phyloP scores from a whole-genome alignment of 2,888 invertebrate genomes.

The Drosophila greeni region DNA sequence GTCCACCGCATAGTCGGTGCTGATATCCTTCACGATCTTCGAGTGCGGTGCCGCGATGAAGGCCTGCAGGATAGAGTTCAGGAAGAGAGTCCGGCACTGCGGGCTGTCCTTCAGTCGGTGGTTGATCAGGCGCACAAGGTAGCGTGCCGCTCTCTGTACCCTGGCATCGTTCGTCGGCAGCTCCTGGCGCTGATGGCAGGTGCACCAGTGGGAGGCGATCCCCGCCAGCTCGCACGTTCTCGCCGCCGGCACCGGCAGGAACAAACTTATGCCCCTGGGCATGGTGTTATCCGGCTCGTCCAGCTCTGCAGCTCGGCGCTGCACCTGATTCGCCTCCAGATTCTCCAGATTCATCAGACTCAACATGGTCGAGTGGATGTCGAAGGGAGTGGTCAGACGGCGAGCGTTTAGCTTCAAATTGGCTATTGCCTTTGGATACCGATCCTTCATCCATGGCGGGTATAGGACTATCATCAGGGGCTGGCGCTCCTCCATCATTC shows the following conservation, averaged over 20 bases:
- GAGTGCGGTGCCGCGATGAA: constrained; percentile 81
- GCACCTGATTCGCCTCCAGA: constrained; percentile 79
- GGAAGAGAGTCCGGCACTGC: constrained; percentile 83
- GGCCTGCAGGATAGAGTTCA: constrained; percentile 84
- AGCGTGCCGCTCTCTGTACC: constrained; percentile 82
- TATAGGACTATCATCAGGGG: constrained; percentile 88
- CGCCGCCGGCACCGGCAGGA: constrained; percentile 84
- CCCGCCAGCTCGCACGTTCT: constrained; percentile 88
- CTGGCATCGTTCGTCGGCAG: constrained; percentile 80
- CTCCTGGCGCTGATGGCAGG: constrained; percentile 86
- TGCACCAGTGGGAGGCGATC: constrained; percentile 92
- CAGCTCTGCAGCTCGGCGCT: constrained; percentile 49
- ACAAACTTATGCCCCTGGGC: constrained; percentile 86
- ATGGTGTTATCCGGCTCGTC: constrained; percentile 75
- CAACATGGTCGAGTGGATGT: constrained; percentile 88
- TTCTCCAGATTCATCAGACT: constrained; percentile 83
- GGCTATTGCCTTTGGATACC: constrained; percentile 82
- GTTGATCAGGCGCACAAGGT: constrained; percentile 84
- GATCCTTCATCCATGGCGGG: constrained; percentile 85
- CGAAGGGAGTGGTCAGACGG: constrained; percentile 89
- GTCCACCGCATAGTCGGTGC: constrained; percentile 75
- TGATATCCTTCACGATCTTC: constrained; percentile 75
- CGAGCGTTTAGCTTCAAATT: constrained; percentile 84
- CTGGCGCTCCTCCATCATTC: constrained; percentile 91
- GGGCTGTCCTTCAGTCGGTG: constrained; percentile 81